Base-by-base conservation (phyloP, 2,888 invertebrate species). In the Linhomoeus sp. region DNA sequence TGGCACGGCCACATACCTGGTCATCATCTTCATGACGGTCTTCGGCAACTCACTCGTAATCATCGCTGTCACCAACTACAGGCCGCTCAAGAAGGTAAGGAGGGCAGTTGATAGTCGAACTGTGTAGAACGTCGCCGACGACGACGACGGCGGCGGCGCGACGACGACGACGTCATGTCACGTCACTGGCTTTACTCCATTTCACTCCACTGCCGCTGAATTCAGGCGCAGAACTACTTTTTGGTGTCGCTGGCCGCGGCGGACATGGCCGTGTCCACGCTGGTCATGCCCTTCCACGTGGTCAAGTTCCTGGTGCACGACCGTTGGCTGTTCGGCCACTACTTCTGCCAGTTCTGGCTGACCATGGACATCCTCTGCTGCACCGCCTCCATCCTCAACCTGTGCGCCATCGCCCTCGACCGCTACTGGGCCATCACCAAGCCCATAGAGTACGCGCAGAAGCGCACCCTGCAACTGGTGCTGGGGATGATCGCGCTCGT, bases 281-380 rank as follows among this genome's bases (percentile, higher is more conserved):
- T 62, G 40, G 66, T 65, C 23, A 75, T 90, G 70, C 90, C 90
- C 9, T 76, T 90, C 57, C 88, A 87, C 69, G 84, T 92, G 39
- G 83, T 83, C 43, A 86, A 88, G 66, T 80, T 81, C 15, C 78
- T 90, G 46, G 71, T 85, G 33, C 86, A 87, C 49, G 87, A 87
- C 45, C 76, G 80, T 63, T 92, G 90, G 90, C 76, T 83, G 51
- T 85, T 90, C 60, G 62, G 62, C n/a, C 53, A 57, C 17, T 52
- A 54, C 15, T 52, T 62, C 20, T 62, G 62, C 49, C 88, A 87
- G 22, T 83, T 85, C 61, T 92, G 90, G 87, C 73, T 92, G 43
- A 86, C 86, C 12, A 85, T 83, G 62, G 92, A 92, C 67, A 83
- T 92, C 42, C 76, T 90, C 64, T 86, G 87, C 64, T 92, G 90